Evolutionary conservation across 2,797 vertebrate species (phyloP).

Genomic region (Falco biarmicus): DNA sequence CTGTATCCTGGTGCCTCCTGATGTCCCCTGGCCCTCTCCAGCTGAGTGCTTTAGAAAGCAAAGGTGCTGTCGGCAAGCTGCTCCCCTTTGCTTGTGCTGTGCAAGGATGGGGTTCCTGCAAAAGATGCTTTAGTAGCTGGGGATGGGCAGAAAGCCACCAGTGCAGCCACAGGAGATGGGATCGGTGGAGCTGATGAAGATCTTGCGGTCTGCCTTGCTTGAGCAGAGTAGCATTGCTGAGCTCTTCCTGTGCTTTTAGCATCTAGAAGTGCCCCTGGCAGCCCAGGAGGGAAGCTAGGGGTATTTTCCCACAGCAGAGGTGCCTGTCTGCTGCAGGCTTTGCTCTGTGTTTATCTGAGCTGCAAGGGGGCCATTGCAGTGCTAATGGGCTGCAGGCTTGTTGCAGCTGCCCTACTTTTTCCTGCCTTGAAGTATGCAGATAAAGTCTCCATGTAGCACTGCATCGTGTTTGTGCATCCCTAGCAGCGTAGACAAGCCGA

Average conservation of each 20-base stretch:
- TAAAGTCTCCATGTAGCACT: background rate
- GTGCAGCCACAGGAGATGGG: background rate
- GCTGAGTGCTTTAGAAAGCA: background rate
- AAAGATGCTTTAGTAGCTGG: background rate
- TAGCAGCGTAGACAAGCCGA: background rate
- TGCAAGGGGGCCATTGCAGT: background rate
- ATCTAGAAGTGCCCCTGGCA: background rate
- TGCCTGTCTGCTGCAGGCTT: background rate
- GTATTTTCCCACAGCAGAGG: background rate
- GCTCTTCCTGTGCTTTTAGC: background rate
- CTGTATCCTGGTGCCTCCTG: fast-evolving
- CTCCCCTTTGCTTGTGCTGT: background rate
- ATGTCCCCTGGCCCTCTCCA: background rate
- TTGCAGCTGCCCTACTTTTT: background rate
- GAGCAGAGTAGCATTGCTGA: background rate
- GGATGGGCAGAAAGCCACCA: background rate
- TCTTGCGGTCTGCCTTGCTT: background rate
- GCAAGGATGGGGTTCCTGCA: background rate
- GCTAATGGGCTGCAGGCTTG: background rate
- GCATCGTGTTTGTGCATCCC: background rate
- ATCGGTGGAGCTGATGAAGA: background rate
- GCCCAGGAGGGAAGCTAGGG: background rate
- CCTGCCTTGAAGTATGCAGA: background rate
- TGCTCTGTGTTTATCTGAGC: background rate
- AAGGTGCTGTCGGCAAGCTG: background rate